phyloP scores from a whole-genome alignment of 2,888 invertebrate genomes.

The Cryptocheilus praepositus region DNA sequence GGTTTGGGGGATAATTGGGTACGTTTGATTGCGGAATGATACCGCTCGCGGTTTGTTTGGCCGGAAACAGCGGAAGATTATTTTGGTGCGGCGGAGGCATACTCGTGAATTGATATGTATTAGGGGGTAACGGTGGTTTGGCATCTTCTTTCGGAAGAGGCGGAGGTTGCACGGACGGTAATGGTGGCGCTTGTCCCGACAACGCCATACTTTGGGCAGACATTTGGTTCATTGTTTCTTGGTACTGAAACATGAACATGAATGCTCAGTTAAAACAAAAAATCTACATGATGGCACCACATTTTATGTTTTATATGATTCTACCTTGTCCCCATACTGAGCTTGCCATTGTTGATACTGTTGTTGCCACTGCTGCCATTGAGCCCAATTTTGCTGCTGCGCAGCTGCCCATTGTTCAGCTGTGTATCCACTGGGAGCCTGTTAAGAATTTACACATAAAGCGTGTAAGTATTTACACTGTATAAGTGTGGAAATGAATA shows the following conservation, averaged over 20 bases:
- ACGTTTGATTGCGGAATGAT: constrained; percentile 48
- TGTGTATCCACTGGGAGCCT: constrained; percentile 76
- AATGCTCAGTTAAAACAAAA: not conserved
- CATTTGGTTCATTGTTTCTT: constrained; percentile 75
- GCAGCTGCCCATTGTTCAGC: constrained; percentile 83
- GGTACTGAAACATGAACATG: constrained; percentile 74
- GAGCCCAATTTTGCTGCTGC: constrained; percentile 85
- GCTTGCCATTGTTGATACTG: constrained; percentile 87
- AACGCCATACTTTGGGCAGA: constrained; percentile 59
- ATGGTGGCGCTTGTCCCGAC: constrained; percentile 60
- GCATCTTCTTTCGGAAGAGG: constrained; percentile 71
- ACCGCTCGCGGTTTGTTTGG: constrained; percentile 52
- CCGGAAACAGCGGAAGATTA: constrained; percentile 67
- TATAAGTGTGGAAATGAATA: not conserved
- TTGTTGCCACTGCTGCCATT: constrained; percentile 87
- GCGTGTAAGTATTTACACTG: not conserved
- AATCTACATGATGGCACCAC: too few relatives aligned
- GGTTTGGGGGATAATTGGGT: constrained; percentile 58
- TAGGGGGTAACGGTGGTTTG: constrained; percentile 73
- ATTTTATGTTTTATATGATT: constrained; percentile 31
- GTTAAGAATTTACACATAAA: constrained; percentile 19
- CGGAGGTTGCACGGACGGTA: constrained; percentile 65
- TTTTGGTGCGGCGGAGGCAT: constrained; percentile 70
- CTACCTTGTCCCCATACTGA: constrained; percentile 85
- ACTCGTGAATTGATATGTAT: constrained; percentile 68